phyloP scores from a whole-genome alignment of 2,888 invertebrate species.

The Eupeodes latifasciatus region DNA sequence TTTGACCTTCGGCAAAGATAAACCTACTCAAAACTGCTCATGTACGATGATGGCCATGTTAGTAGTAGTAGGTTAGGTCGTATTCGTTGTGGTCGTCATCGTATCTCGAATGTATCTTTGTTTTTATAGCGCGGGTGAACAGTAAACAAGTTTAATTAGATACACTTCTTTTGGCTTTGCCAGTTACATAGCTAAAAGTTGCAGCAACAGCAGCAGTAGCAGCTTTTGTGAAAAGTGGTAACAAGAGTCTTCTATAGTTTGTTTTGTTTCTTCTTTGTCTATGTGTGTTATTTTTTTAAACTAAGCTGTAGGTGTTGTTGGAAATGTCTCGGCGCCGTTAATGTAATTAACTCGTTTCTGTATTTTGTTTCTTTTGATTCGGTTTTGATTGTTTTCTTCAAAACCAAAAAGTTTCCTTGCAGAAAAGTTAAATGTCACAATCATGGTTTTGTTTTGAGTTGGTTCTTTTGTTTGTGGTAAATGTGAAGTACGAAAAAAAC shows the following conservation, averaged over 20 bases:
- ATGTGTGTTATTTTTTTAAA: background rate
- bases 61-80: background rate
- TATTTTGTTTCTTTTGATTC: conserved; percentile 15
- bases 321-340: conserved; percentile 20
- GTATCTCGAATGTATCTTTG: background rate
- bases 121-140: conserved; percentile 40
- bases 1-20: conserved; percentile 65
- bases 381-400: background rate
- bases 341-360: conserved; percentile 52
- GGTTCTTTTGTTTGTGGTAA: background rate
- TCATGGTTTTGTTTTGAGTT: background rate
- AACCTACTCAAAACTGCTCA: conserved; percentile 18
- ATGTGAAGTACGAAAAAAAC: background rate
- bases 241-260: conserved; percentile 14
- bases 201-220: conserved; percentile 15
- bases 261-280: background rate
- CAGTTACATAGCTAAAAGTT: background rate
- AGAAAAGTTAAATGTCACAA: conserved; percentile 47
- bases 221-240: conserved; percentile 11
- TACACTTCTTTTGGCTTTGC: background rate
- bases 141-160: conserved; percentile 65
- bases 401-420: conserved; percentile 26
- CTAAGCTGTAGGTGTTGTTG: conserved; percentile 37
- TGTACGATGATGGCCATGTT: background rate
- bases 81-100: too few relatives aligned